Conservation (phyloP, 2,797 vertebrate genomes). For the Petrocephalus sullivani region DNA sequence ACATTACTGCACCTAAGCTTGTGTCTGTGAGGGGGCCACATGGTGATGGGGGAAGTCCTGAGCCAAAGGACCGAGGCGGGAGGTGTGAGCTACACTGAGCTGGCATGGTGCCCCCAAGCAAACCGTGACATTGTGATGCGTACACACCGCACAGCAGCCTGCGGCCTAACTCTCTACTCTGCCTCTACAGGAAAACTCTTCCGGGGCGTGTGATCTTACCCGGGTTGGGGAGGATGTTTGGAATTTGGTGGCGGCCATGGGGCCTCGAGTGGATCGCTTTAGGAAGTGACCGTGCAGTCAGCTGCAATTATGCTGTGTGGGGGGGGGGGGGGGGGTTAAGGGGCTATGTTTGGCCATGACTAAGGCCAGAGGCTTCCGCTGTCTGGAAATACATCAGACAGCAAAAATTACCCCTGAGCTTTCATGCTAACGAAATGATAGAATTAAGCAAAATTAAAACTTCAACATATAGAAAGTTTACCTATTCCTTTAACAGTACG, state of each 20-base stretch:
- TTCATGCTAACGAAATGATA: not conserved
- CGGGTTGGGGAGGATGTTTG: not conserved
- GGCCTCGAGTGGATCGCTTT: not conserved
- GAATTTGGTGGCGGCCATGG: not conserved
- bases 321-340: not conserved
- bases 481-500: not conserved
- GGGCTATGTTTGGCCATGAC: not conserved
- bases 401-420: not conserved
- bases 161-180: not conserved
- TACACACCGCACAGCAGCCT: not conserved
- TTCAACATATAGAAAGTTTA: not conserved
- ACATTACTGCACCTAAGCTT: not conserved
- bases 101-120: not conserved
- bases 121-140: not conserved
- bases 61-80: not conserved
- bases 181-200: not conserved
- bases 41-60: not conserved
- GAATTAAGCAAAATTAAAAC: not conserved
- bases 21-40: not conserved
- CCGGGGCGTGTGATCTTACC: not conserved
- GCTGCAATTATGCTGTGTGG: not conserved
- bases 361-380: not conserved
- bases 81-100: not conserved
- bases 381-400: not conserved
- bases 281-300: not conserved